Evolutionary conservation across 2,113 vertebrate species (phyloP).

Genomic region (Urocynchramus pylzowi): DNA sequence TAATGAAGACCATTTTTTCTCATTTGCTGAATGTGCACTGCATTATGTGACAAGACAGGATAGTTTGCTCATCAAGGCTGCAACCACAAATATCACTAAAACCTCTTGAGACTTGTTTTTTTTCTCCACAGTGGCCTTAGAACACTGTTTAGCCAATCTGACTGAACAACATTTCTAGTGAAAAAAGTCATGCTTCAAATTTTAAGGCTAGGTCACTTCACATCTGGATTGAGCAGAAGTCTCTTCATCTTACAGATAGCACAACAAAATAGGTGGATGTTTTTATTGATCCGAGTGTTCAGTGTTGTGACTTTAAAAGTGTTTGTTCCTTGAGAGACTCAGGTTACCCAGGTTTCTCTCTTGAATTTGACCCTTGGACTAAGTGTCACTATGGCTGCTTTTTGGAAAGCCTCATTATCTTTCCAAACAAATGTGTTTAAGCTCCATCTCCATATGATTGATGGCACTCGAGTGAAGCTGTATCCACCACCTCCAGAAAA

Average conservation of each 20-base stretch:
- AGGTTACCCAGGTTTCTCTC: not conserved
- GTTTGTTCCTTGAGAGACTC: not conserved
- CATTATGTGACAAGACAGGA: not conserved
- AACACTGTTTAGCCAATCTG: not conserved
- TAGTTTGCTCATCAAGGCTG: not conserved
- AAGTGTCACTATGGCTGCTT: not conserved
- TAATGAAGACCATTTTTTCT: not conserved
- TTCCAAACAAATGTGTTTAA: not conserved
- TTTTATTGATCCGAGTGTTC: not conserved
- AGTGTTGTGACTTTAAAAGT: not conserved
- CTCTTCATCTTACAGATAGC: not conserved
- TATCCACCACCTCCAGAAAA: constrained; percentile 14
- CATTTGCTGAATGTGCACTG: not conserved
- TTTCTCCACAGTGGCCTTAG: not conserved
- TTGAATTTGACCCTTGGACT: not conserved
- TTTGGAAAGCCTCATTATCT: constrained; percentile 1
- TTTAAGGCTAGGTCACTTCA: not conserved
- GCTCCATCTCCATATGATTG: not conserved
- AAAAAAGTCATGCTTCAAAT: not conserved
- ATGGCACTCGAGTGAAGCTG: not conserved
- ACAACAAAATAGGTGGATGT: not conserved
- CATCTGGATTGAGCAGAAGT: not conserved
- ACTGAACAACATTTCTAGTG: not conserved
- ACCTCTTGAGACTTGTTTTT: not conserved
- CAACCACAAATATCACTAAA: not conserved